These are phyloP conservation scores for Onthophagus sagittarius DNA, from an alignment of 2,888 invertebrate genomes.

Conservation along the genomic window DNA sequence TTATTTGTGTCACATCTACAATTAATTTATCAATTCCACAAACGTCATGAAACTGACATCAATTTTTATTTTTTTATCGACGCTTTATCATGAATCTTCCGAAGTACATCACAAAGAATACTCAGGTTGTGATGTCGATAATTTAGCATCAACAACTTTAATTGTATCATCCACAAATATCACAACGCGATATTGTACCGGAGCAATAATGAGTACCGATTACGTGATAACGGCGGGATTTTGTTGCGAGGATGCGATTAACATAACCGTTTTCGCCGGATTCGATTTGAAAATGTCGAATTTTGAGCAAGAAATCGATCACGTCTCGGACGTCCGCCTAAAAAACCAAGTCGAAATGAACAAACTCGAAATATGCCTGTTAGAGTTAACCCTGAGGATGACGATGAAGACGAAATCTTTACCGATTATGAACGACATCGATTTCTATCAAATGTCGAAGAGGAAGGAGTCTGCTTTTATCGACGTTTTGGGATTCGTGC, in stretches of 20 bases:
- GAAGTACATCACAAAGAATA: too few species aligned
- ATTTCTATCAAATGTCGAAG: neutral
- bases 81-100: too few species aligned
- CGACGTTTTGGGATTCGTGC: neutral
- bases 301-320: neutral
- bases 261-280: neutral
- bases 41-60: too few species aligned
- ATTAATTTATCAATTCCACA: too few species aligned
- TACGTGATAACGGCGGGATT: neutral
- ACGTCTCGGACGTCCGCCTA: neutral
- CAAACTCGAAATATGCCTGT: neutral
- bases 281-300: neutral
- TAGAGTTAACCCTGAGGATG: neutral
- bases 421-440: neutral
- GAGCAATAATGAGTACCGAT: neutral
- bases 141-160: neutral
- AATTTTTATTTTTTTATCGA: too few species aligned
- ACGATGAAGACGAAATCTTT: neutral
- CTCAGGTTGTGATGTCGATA: neutral
- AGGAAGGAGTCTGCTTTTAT: neutral
- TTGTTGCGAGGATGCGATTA: neutral
- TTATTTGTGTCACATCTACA: too few species aligned
- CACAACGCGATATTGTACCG: neutral
- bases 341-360: neutral
- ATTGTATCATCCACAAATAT: neutral